Conservation (phyloP, 2,113 vertebrate species). For the Pontoporia blainvillei region DNA sequence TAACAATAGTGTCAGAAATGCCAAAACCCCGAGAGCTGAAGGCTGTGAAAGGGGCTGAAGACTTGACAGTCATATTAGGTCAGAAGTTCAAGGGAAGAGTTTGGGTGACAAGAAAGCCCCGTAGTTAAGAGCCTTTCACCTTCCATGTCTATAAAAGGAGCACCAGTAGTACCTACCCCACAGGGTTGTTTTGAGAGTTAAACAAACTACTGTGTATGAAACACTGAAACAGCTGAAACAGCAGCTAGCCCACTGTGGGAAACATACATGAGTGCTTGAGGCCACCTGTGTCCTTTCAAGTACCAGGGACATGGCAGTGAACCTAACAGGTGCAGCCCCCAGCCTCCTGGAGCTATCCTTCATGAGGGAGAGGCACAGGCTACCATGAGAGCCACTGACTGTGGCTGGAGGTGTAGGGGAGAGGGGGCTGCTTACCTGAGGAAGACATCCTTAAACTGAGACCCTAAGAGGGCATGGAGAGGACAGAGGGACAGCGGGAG, state of each 20-base stretch:
- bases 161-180: too few relatives aligned
- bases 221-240: background rate
- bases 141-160: background rate
- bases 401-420: background rate
- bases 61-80: background rate
- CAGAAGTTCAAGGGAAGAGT: background rate
- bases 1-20: background rate
- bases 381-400: background rate
- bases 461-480: too few relatives aligned
- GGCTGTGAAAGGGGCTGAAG: background rate
- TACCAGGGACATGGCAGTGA: background rate
- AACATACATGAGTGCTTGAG: rapidly evolving
- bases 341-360: background rate
- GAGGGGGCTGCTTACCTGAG: background rate
- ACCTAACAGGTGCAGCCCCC: too few relatives aligned
- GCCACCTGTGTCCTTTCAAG: background rate
- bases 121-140: background rate
- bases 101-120: background rate
- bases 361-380: background rate
- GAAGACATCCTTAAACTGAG: background rate
- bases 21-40: background rate
- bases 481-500: background rate
- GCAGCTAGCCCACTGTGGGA: background rate
- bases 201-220: background rate
- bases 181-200: background rate